Base-by-base conservation (phyloP, 2,888 invertebrate genomes). In the Tachystola acroxantha region DNA sequence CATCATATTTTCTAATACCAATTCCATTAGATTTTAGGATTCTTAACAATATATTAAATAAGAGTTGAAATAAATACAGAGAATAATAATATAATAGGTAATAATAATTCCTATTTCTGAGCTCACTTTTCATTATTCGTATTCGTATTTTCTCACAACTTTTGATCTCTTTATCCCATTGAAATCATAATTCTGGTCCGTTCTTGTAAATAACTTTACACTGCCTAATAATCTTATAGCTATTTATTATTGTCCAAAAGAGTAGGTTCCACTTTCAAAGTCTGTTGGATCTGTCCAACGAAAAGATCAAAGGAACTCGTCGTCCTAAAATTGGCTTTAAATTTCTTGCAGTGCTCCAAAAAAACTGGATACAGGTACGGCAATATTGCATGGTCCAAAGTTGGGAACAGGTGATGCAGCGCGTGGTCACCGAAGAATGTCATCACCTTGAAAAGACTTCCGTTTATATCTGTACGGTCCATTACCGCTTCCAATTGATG, bases 371-470 rank as follows among this genome's bases (percentile, higher is more conserved):
- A 88, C 3, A 94, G 74, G 32, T 90, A 81, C 10, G 89, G 88
- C 10, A 95, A 72, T 11, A 91, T 74, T 0, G 89, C 89, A 56
- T 95, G 94, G 64, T 95, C 94, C 7, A 95, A 62, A 0, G 93
- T 92, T 0, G 94, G 94, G 50, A 95, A 91, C 47, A 94, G 70
- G 69, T 95, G 95, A 63, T 95, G 94, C 1, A 95, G 73, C 0
- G 88, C 82, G 60, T 95, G 95, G 40, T 93, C 90, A 0, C 94
- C 94, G 53, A 94, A 95, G 52, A 91, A 88, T 0, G 91, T 91
- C 43, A 94, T 64, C 1, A 90, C 89, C 11, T 91, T 63, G 53
- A 93, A 91, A 10, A 88, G 79, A n/a, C 88, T 90, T 9, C 88
- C 79, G 30, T 90, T 91, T 16, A 94, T 77, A 38, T 93, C 91